Evolutionary conservation across 2,888 invertebrate species (phyloP), one percentile per base, ranked within the genome.

Genomic region (Dioctria rufipes): DNA sequence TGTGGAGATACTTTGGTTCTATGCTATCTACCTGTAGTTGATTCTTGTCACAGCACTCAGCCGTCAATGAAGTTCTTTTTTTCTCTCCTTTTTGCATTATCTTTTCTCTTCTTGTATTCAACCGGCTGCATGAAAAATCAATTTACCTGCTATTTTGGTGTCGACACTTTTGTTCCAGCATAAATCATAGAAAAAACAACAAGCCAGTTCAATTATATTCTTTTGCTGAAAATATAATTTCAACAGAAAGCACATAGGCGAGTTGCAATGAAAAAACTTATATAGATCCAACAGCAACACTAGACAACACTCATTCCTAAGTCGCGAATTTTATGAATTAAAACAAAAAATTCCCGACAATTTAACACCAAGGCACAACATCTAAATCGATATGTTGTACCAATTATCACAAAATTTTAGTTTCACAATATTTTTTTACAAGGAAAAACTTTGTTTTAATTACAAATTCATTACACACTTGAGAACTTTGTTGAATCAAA

Each of bases 41-140:
- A 46, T 46, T 6, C 8, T 46, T 46, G 8, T 46, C 46, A 46
- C 46, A 46, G 46, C 11, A n/a, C 25, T 58, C 58, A 58, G 11
- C 58, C 25, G 11, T 58, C 11, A 13, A 13, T 58, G 58, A n/a
- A 58, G 5, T 58, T 58, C 11, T 58, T 58, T 58, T 58, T 13
- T 5, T 11, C 11, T 25, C 25, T 25, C 25, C 25, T 25, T 25
- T 25, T 25, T 25, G 25, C 25, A 25, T 25, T 25, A 25, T 25
- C 25, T 25, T 25, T 58, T 58, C 58, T 13, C 8, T 11, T 11
- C 58, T 51, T 54, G 51, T 54, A 71, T n/a, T 71, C 51, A 71
- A 39, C 71, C 71, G 71, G 71, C 71, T 51, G 71, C 71, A 71
- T 71, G 51, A 71, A 71, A 71, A 71, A 71, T 71, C 71, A 71